A percentile compares a stretch with the other conserved stretches of the same genome.
Conservation (phyloP, 2,797 vertebrate genomes). For the Orestias chungarensis region DNA sequence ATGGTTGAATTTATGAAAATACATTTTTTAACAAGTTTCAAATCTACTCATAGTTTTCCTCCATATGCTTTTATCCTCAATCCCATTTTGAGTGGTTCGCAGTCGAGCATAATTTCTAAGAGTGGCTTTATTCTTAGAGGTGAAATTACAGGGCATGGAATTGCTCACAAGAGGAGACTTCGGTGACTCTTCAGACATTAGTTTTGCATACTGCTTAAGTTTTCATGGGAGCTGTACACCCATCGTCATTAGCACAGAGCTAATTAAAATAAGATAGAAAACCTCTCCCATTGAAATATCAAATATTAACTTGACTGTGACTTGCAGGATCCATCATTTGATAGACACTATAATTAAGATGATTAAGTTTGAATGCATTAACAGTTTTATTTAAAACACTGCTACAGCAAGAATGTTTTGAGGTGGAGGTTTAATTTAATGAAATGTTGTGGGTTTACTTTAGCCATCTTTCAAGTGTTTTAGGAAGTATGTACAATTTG, state of each 20-base stretch:
- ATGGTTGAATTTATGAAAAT: background rate
- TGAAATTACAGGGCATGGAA: slow-evolving; percentile 25
- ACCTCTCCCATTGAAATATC: slow-evolving; percentile 53
- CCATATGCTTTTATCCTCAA: slow-evolving; percentile 18
- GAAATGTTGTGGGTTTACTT: slow-evolving; percentile 34
- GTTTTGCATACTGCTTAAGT: slow-evolving; percentile 20
- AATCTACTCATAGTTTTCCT: slow-evolving; percentile 20
- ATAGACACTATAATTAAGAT: slow-evolving; percentile 71
- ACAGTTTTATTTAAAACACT: slow-evolving; percentile 64
- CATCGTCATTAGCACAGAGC: slow-evolving; percentile 17
- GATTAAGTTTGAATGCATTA: slow-evolving; percentile 68
- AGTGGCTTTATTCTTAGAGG: slow-evolving; percentile 16
- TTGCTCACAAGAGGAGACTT: slow-evolving; percentile 33
- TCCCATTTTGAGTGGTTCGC: slow-evolving; percentile 21
- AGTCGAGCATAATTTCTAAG: slow-evolving; percentile 34
- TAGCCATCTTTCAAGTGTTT: slow-evolving; percentile 43
- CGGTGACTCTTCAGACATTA: slow-evolving; percentile 14
- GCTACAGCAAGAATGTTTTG: slow-evolving; percentile 32
- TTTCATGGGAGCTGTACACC: slow-evolving; percentile 32
- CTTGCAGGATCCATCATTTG: slow-evolving; percentile 62
- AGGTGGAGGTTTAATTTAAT: slow-evolving; percentile 44
- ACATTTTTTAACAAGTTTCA: slow-evolving; percentile 1
- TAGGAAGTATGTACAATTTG: slow-evolving; percentile 19
- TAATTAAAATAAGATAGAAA: slow-evolving; percentile 65
- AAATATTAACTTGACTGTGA: slow-evolving; percentile 70